A percentile compares a stretch with the other conserved stretches of the same genome.
Evolutionary conservation across 2,888 invertebrate genomes (phyloP).

Genomic region (Cantharis rufa): DNA sequence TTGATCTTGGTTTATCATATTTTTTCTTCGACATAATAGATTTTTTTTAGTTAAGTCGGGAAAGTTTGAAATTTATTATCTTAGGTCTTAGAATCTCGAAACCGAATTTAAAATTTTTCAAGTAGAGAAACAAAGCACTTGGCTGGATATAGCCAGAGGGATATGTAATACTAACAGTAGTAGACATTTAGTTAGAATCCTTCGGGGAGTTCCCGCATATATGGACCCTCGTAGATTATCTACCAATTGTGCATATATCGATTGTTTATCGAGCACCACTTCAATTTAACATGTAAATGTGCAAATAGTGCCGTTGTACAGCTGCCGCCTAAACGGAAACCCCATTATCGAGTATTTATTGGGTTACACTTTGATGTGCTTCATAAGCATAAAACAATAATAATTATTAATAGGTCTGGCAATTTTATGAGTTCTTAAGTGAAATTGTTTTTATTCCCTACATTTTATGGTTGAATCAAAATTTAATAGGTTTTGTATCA

Average conservation of each 20-base stretch:
- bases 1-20: background rate
- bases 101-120: background rate
- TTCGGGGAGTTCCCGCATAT: conserved; percentile 11
- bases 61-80: background rate
- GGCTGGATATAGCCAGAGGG: background rate
- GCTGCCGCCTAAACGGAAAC: conserved; percentile 15
- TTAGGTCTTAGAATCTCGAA: background rate
- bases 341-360: conserved; percentile 17
- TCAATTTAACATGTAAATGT: conserved; percentile 22
- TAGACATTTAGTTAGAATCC: conserved; percentile 11
- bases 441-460: background rate
- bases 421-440: background rate
- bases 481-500: background rate
- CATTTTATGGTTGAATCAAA: background rate
- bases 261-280: conserved; percentile 28
- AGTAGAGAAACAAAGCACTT: background rate
- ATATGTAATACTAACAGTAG: conserved; percentile 8
- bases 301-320: conserved; percentile 17
- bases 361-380: background rate
- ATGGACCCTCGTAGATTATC: conserved; percentile 19
- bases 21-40: background rate
- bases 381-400: background rate
- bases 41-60: background rate
- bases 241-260: conserved; percentile 18
- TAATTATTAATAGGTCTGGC: background rate